These are phyloP conservation scores for Agrochola circellaris DNA, from an alignment of 2,888 invertebrate genomes.

Conservation along the genomic window DNA sequence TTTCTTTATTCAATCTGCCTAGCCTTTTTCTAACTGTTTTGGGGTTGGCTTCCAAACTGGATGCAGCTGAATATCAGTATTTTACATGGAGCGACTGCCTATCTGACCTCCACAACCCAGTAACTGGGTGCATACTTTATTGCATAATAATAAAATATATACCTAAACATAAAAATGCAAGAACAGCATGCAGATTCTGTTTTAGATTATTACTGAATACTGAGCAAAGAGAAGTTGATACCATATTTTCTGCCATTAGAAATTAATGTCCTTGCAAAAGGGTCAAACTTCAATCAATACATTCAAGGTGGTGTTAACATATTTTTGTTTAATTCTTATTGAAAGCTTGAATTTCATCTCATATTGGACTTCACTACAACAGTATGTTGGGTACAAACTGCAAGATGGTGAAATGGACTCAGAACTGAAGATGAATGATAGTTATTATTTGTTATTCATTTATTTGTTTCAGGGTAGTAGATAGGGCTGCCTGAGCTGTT, in stretches of 20 bases:
- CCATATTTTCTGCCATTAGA: neutral
- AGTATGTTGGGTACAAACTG: neutral
- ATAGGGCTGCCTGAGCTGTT: no score
- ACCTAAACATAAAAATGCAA: constrained; percentile 1
- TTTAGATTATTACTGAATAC: neutral
- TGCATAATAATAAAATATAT: constrained; percentile 4
- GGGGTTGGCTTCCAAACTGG: neutral
- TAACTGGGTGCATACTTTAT: neutral
- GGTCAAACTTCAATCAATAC: constrained; percentile 6
- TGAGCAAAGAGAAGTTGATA: neutral
- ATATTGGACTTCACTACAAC: neutral
- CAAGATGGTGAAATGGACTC: neutral
- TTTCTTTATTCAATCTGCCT: neutral
- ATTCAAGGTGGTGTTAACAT: neutral
- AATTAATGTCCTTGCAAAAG: neutral
- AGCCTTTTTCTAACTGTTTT: neutral
- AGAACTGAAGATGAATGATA: neutral
- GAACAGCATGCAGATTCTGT: neutral
- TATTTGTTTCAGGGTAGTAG: neutral
- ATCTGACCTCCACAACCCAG: neutral
- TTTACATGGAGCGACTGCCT: neutral
- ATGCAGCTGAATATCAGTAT: neutral
- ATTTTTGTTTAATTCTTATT: neutral
- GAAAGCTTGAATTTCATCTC: neutral
- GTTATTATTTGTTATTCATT: no score